These are phyloP conservation scores for Schizaphis graminum DNA, from an alignment of 2,888 invertebrate genomes.

Conservation along the genomic window DNA sequence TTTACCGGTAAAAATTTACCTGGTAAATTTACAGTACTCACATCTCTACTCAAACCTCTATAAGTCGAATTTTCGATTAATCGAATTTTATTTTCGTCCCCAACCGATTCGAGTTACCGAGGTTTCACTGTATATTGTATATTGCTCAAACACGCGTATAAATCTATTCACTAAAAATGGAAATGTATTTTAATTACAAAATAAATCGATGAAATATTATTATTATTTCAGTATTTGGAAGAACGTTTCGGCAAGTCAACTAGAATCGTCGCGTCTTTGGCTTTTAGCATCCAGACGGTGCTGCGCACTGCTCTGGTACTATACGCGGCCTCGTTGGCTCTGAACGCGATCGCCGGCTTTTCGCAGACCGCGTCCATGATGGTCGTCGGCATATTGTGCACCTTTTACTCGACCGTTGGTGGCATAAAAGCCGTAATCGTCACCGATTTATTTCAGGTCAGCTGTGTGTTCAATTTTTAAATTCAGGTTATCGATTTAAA, in stretches of 20 bases:
- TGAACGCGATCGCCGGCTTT: slow-evolving; percentile 75
- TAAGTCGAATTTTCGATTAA: no score
- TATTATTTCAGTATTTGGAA: slow-evolving; percentile 83
- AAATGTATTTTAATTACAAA: neutral
- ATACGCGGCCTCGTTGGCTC: slow-evolving; percentile 92
- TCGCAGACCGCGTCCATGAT: slow-evolving; percentile 72
- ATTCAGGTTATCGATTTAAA: neutral
- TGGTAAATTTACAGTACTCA: no score
- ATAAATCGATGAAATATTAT: neutral
- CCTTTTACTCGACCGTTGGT: slow-evolving; percentile 75
- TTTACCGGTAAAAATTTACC: no score
- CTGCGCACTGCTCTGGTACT: slow-evolving; percentile 92
- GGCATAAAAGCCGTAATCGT: slow-evolving; percentile 93
- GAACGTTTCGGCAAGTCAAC: slow-evolving; percentile 84
- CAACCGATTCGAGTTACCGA: no score
- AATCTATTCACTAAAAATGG: neutral
- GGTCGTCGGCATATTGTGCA: slow-evolving; percentile 72
- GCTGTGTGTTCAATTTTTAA: neutral
- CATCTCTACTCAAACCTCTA: no score
- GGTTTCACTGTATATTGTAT: no score
- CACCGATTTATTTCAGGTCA: slow-evolving; percentile 83
- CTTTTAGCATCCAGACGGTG: slow-evolving; percentile 91
- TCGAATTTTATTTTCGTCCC: no score
- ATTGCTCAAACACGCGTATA: neutral
- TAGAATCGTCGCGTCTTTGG: slow-evolving; percentile 84